Conservation (phyloP, 92 coral and sea anemone species). For the Actinernus sp. region DNA sequence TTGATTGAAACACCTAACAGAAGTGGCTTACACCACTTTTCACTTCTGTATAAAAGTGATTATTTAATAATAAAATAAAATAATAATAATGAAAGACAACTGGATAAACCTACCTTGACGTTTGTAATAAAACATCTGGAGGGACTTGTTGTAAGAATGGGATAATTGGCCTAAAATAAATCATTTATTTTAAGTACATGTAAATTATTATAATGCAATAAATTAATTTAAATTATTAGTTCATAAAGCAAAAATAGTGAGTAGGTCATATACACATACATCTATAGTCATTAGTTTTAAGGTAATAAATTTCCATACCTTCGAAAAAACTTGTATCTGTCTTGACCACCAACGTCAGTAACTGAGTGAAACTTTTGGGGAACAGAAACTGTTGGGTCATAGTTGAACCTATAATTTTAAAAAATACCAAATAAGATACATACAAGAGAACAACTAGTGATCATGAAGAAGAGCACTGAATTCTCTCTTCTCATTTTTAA, state of each 20-base stretch:
- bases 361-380: slow-evolving; percentile 71
- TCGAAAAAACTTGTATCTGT: slow-evolving; percentile 93
- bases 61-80: neutral
- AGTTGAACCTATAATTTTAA: slow-evolving; percentile 94
- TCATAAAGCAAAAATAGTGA: neutral
- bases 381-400: slow-evolving; percentile 96
- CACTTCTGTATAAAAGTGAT: slow-evolving; percentile 1
- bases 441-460: too few relatives aligned
- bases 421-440: too few relatives aligned
- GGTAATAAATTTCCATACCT: slow-evolving; percentile 37
- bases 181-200: neutral
- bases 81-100: too few relatives aligned
- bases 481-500: too few relatives aligned
- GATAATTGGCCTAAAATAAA: slow-evolving; percentile 78
- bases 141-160: slow-evolving; percentile 98
- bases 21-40: too few relatives aligned
- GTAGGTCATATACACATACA: too few relatives aligned
- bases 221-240: neutral
- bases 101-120: slow-evolving; percentile 93
- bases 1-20: too few relatives aligned
- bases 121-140: slow-evolving; percentile 97
- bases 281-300: too few relatives aligned
- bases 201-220: neutral
- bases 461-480: too few relatives aligned
- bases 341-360: slow-evolving; percentile 91